Evolutionary conservation across 2,888 invertebrate species (phyloP), one percentile per base, ranked within the genome.

Genomic region (Quadroppia sp.): DNA sequence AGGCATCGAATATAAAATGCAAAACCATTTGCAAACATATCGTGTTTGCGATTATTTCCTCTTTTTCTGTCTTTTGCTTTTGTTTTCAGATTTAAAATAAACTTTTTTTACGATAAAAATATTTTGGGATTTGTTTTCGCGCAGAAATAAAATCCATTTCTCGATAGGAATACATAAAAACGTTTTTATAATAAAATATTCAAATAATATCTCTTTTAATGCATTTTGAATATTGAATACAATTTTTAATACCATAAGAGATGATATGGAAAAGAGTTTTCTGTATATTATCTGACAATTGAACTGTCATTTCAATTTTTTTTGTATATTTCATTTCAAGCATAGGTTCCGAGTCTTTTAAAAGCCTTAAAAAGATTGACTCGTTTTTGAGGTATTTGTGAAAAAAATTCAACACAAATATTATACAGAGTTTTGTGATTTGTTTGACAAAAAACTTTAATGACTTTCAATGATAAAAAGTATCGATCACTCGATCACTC

Each of bases 381-480:
- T 53, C 53, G 23, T 23, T 23, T 53, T 11, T 45, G 6, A 13
- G 15, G n/a, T 48, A 48, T 15, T n/a, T 9, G 15, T 7, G 25
- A 23, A 53, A 23, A 53, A 23, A 53, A 7, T 53, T 53, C 53
- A 53, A 53, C 23, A 20, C 20, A 53, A 7, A 20, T 53, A 53
- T 53, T 53, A 53, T 20, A 20, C 20, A 7, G 53, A 53, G 20
- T 23, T 53, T 53, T 53, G 53, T 53, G 20, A 53, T 53, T 53
- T 53, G 53, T 53, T 53, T 53, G 53, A 53, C 53, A 53, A 53
- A 53, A 53, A 53, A 53, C 53, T 53, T 53, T 53, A 53, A 53
- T 53, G 53, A 53, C 53, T 53, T 53, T 53, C 53, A 53, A 53
- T 53, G 25, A 23, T 2, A 53, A 53, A n/a, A 25, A 23, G 20